These are phyloP conservation scores for Chaetoderma sp. DNA, from an alignment of 2,888 invertebrate genomes.

Conservation along the genomic window DNA sequence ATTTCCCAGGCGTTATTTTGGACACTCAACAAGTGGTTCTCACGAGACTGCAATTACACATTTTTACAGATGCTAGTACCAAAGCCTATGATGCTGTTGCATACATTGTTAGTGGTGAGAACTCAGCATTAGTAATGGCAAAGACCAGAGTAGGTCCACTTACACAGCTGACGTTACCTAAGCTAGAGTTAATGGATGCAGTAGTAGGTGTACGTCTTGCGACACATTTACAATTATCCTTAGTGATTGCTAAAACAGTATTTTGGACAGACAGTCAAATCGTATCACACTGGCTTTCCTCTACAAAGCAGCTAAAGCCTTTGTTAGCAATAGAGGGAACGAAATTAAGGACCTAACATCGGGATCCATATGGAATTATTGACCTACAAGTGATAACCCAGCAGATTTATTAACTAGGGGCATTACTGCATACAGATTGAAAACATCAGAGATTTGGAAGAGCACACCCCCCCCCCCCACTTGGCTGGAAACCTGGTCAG, in stretches of 20 bases:
- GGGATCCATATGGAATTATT: not conserved
- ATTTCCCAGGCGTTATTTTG: too few species aligned
- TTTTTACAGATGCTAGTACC: too few species aligned
- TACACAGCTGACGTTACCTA: conserved; percentile 22
- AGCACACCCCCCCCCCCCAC: not conserved
- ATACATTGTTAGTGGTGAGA: too few species aligned
- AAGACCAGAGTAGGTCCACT: conserved; percentile 21
- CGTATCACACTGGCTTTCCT: not conserved
- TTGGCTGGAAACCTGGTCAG: too few species aligned
- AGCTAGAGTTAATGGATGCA: conserved; percentile 28
- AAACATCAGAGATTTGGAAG: not conserved
- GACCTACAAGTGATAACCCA: not conserved
- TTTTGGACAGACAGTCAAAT: conserved; percentile 2
- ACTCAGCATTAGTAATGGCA: too few species aligned
- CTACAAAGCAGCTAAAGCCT: not conserved
- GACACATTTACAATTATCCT: not conserved
- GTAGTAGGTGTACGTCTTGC: conserved; percentile 11
- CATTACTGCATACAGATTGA: not conserved
- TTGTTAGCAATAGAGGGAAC: not conserved
- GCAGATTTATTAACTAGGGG: not conserved
- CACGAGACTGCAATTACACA: too few species aligned
- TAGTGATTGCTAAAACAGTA: not conserved
- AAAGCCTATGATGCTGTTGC: too few species aligned
- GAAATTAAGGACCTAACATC: not conserved
- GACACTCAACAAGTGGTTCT: too few species aligned